These are phyloP conservation scores for Oncorhynchus tshawytscha DNA, from an alignment of 2,113 vertebrate genomes.

Conservation along the genomic window DNA sequence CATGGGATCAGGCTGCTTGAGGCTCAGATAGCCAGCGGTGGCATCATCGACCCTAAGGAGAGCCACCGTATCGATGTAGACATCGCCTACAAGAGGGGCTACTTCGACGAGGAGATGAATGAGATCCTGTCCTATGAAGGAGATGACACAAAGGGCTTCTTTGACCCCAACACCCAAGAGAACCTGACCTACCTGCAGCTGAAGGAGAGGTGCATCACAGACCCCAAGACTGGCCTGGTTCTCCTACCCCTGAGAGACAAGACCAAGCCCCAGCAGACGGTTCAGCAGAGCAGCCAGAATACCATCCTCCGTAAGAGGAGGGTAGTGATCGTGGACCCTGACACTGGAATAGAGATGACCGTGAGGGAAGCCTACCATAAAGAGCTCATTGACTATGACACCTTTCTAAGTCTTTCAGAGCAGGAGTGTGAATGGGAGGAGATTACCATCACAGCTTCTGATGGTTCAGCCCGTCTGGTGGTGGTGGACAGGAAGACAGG, in stretches of 20 bases:
- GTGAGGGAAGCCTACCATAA: slow-evolving; percentile 93
- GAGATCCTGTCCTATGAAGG: slow-evolving; percentile 90
- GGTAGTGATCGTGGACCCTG: slow-evolving; percentile 96
- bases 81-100: slow-evolving; percentile 88
- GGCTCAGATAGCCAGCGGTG: slow-evolving; percentile 97
- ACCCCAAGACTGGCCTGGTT: slow-evolving; percentile 83
- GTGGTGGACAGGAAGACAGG: slow-evolving; percentile 94
- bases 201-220: slow-evolving; percentile 89
- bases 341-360: slow-evolving; percentile 92
- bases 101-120: slow-evolving; percentile 91
- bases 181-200: slow-evolving; percentile 95
- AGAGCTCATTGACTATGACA: slow-evolving; percentile 93
- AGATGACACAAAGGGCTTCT: slow-evolving; percentile 96
- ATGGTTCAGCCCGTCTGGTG: slow-evolving; percentile 85
- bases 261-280: slow-evolving; percentile 69
- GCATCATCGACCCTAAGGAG: slow-evolving; percentile 93
- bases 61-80: slow-evolving; percentile 91
- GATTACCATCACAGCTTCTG: slow-evolving; percentile 87
- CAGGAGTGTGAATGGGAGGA: slow-evolving; percentile 99
- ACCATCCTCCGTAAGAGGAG: slow-evolving; percentile 91
- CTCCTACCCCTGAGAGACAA: slow-evolving; percentile 90
- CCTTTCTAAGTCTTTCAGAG: slow-evolving; percentile 90
- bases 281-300: slow-evolving; percentile 80
- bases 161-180: slow-evolving; percentile 96
- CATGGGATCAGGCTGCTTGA: slow-evolving; percentile 95